Conservation (phyloP, 2,797 vertebrate genomes). For the Acridotheres tristis region DNA sequence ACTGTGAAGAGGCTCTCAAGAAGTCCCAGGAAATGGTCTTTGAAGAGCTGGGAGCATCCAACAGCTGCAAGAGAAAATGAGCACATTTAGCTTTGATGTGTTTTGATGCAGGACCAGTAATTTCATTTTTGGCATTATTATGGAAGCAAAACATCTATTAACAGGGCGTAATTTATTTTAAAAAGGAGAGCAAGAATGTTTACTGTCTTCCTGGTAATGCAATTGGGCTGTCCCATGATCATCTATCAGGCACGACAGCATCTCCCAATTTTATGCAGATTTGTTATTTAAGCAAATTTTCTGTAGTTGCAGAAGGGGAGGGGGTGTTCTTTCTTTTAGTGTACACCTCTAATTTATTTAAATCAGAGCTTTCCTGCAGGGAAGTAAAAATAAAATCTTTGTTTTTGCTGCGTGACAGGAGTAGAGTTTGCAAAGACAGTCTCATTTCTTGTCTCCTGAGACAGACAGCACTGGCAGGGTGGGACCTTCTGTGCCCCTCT, state of each 20-base stretch:
- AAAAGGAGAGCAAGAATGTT: slow-evolving; percentile 19
- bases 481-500: neutral
- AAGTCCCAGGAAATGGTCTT: slow-evolving; percentile 2
- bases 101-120: slow-evolving; percentile 26
- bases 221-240: neutral
- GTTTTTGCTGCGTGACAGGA: neutral
- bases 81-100: neutral
- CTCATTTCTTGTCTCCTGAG: neutral
- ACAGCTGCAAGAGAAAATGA: neutral
- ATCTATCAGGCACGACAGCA: slow-evolving; percentile 33
- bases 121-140: slow-evolving; percentile 25
- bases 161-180: slow-evolving; percentile 12
- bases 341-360: slow-evolving; percentile 51
- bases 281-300: slow-evolving; percentile 45
- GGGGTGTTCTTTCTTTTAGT: neutral
- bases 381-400: slow-evolving; percentile 20
- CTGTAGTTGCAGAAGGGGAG: neutral
- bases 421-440: neutral
- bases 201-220: slow-evolving; percentile 37
- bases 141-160: slow-evolving; percentile 8
- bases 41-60: neutral
- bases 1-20: neutral
- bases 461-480: neutral
- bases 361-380: neutral
- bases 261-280: slow-evolving; percentile 26